Conservation (phyloP, 1,140 invertebrate species). For the Calosoma granatense region DNA sequence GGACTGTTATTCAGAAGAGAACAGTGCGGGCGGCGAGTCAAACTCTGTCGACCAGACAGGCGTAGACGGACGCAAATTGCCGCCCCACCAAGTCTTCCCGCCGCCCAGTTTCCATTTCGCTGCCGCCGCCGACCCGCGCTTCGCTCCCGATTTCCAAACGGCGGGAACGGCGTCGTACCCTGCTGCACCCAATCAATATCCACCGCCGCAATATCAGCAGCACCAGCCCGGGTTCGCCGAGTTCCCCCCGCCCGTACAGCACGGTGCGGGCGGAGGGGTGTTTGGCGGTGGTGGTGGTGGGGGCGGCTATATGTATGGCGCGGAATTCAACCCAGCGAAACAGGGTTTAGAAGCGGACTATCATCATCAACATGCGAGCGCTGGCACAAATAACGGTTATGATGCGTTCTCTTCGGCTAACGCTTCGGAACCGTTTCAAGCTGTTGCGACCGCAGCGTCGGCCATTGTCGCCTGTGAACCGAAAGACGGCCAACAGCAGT, state of each 20-base stretch:
- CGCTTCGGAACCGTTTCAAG: conserved; percentile 13
- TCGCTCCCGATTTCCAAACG: conserved; percentile 13
- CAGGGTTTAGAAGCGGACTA: neutral
- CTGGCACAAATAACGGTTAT: conserved; percentile 35
- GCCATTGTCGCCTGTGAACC: neutral
- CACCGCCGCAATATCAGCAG: neutral
- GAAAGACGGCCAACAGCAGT: conserved; percentile 37
- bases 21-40: conserved; percentile 26
- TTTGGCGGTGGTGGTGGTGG: conserved; percentile 23
- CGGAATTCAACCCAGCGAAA: conserved; percentile 12
- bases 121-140: neutral
- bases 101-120: neutral
- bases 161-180: conserved; percentile 18
- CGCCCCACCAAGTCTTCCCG: neutral
- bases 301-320: conserved; percentile 27
- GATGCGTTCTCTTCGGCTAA: conserved; percentile 21
- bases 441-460: neutral
- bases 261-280: conserved; percentile 23
- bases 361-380: conserved; percentile 16
- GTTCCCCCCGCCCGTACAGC: neutral
- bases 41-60: conserved; percentile 21
- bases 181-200: neutral
- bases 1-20: conserved; percentile 53
- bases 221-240: neutral
- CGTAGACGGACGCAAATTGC: conserved; percentile 9